Base-by-base conservation (phyloP, 92 coral and sea anemone species). In the Pocillopora grandis region DNA sequence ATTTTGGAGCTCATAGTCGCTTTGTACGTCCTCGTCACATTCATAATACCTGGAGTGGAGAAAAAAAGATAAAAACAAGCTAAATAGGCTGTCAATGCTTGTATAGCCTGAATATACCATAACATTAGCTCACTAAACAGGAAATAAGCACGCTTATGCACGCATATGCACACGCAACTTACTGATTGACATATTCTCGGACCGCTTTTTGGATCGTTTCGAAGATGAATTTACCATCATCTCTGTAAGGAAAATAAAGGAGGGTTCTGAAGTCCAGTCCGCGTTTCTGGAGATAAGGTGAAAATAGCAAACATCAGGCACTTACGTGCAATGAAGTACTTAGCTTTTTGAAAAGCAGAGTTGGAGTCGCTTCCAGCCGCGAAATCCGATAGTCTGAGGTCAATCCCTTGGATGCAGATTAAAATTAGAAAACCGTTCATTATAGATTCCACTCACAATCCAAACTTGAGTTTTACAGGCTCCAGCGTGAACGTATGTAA, bases 221-320 rank as follows among this genome's bases (percentile, higher is more conserved):
- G 81, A 81, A 77, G 10, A 88, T 1, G 37, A 78, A 18, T 10
- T 62, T 56, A 5, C 91, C 91, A 31, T 88, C 91, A 55, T 88
- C 91, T 77, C 91, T 69, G 64, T 88, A 88, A n/a, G 91, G 91
- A 49, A 82, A 88, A 58, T 83, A 88, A 14, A 76, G 80, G 27
- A 88, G 80, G 23, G 80, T 62, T 31, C 85, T 64, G 37, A 16
- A n/a, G 58, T 77, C 84, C 74, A 88, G 70, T 42, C 91, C 91
- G 19, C 91, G 91, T 69, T 63, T 71, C 91, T 88, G 80, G 0
- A 65, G 62, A 49, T 6, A 10, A 42, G 52, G 8, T 3, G 52
- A 76, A 81, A 52, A 76, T 23, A 75, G 4, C 52, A 42, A 3
- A 7, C 52, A 42, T 7, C 8, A 3, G 8, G 52, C 52, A 42